Base-by-base conservation (phyloP, 2,797 vertebrate species). In the Notoglanidium macrostoma region DNA sequence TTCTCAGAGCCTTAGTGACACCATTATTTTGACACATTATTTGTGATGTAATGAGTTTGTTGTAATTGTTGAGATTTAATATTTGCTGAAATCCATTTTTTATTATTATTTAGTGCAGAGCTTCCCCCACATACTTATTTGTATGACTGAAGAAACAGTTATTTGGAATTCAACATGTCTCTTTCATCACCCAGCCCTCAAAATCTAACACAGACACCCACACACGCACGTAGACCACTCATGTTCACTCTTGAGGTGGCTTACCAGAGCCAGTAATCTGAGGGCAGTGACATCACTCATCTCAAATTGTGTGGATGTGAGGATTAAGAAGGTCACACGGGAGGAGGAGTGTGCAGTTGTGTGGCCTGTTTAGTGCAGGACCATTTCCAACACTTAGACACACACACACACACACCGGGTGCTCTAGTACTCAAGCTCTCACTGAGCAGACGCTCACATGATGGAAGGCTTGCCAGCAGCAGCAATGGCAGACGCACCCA, bases 221-320 rank as follows among this genome's bases (percentile, higher is more conserved):
- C 15, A 57, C 80, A 81, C 17, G 51, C 51, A 84, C 65, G n/a
- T 40, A 51, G 67, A 54, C 63, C 8, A 1, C 57, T 35, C 55
- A 67, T 26, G 49, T 40, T 74, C 32, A 65, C 68, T 57, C 74
- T 85, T 88, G 79, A 88, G 79, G 83, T 85, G 87, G 84, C 81
- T 89, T 90, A 91, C 70, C 61, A 86, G 78, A 83, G 80, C 49
- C 87, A 67, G 84, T 91, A 91, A 91, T 91, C 90, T 89, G 83
- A 63, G 65, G 55, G 17, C 79, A 88, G 29, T 91, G 81, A 91
- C 87, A 89, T 91, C 90, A 91, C 54, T 76, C 35, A 65, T 74
- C 61, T 88, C 67, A 72, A 83, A 84, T 81, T 74, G 74, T 84
- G 32, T 81, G 80, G 63, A 72, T 72, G 73, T 23, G 70, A 40